Conservation (phyloP, 2,888 invertebrate species). For the Blomia tropicalis region DNA sequence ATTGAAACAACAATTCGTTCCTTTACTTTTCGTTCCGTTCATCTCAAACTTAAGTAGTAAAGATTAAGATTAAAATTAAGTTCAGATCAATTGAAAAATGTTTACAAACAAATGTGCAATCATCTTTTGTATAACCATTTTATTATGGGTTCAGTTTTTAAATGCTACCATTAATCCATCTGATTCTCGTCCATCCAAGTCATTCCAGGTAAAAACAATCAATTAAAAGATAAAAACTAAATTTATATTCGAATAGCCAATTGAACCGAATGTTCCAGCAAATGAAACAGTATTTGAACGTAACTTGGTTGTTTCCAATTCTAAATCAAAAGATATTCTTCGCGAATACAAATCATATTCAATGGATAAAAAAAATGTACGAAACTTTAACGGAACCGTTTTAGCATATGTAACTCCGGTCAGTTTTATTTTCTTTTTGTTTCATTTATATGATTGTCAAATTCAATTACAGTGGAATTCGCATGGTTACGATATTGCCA, state of each 20-base stretch:
- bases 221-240: slow-evolving; percentile 7
- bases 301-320: slow-evolving; percentile 51
- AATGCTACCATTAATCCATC: background rate
- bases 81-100: no score
- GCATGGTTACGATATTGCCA: slow-evolving; percentile 81
- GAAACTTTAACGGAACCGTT: slow-evolving; percentile 54
- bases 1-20: no score
- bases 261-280: slow-evolving; percentile 25
- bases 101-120: no score
- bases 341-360: slow-evolving; percentile 58
- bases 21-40: no score
- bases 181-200: slow-evolving; percentile 4
- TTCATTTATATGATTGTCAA: slow-evolving; percentile 21
- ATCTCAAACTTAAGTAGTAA: no score
- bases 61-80: no score
- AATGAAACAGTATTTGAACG: slow-evolving; percentile 50
- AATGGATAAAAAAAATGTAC: slow-evolving; percentile 46
- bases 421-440: slow-evolving; percentile 33
- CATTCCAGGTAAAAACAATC: background rate
- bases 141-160: background rate
- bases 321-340: slow-evolving; percentile 54
- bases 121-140: no score
- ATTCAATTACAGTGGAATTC: slow-evolving; percentile 62
- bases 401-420: slow-evolving; percentile 84
- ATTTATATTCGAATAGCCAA: background rate